phyloP scores from a whole-genome alignment of 2,113 vertebrate species.

The Semnopithecus entellus region DNA sequence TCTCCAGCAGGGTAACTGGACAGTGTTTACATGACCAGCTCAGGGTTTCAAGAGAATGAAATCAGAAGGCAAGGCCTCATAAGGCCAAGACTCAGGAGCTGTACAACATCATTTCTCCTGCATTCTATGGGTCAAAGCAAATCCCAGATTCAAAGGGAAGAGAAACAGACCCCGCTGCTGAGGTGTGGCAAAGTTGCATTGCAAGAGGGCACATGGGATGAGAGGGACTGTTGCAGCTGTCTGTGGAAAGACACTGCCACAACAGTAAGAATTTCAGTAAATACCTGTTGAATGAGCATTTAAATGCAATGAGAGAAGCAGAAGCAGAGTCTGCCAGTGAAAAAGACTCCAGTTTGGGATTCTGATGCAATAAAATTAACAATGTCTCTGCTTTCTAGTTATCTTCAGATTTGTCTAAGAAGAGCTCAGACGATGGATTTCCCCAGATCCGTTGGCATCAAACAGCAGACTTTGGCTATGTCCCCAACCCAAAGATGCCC shows the following conservation, averaged over 20 bases:
- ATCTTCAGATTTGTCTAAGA: slow-evolving; percentile 74
- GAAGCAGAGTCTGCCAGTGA: not conserved
- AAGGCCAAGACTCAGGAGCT: not conserved
- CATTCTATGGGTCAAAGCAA: not conserved
- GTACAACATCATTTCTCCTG: not conserved
- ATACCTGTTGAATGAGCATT: not conserved
- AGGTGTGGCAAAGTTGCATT: not conserved
- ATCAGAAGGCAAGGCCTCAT: not conserved
- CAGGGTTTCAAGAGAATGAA: not conserved
- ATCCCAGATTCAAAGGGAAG: not conserved
- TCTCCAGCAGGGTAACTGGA: not conserved
- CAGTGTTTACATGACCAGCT: too few species aligned
- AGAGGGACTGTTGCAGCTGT: not conserved
- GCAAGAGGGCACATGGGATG: not conserved
- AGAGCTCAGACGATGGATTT: slow-evolving; percentile 10
- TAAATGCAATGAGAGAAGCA: not conserved
- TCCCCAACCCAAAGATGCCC: slow-evolving; percentile 90
- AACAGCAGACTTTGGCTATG: slow-evolving; percentile 89
- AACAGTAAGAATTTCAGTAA: not conserved
- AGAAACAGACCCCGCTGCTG: not conserved
- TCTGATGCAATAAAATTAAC: not conserved
- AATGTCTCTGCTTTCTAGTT: slow-evolving; percentile 81
- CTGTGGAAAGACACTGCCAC: not conserved
- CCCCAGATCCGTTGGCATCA: slow-evolving; percentile 95
- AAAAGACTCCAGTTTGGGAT: not conserved